Evolutionary conservation across 2,113 vertebrate genomes (phyloP).

Genomic region (Bungarus multicinctus): DNA sequence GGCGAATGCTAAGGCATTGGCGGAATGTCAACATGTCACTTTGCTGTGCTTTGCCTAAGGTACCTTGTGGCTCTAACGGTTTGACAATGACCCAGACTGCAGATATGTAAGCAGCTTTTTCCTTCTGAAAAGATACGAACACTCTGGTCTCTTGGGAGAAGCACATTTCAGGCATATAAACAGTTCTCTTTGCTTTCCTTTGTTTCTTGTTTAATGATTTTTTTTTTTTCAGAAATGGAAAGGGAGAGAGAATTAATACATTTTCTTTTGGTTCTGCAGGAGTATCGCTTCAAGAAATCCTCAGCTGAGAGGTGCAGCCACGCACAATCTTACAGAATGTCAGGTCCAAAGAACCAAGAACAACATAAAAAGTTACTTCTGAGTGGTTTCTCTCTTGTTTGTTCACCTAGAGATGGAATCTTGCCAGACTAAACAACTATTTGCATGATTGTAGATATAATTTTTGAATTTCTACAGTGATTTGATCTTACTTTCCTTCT

Average conservation of each 20-base stretch:
- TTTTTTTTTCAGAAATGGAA: conserved; percentile 40
- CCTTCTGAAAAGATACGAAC: conserved; percentile 34
- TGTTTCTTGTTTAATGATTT: conserved; percentile 54
- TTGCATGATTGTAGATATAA: no score
- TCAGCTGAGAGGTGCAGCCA: background rate
- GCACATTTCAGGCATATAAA: conserved; percentile 48
- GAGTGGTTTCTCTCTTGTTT: background rate
- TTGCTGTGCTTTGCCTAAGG: conserved; percentile 37
- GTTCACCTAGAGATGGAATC: background rate
- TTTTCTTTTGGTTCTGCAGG: conserved; percentile 51
- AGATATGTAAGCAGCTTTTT: conserved; percentile 52
- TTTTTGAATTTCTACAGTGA: no score
- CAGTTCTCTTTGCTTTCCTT: conserved; percentile 10
- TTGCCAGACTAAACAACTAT: background rate
- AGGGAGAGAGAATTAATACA: background rate
- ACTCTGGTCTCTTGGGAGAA: conserved; percentile 40
- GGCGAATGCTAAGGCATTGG: background rate
- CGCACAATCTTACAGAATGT: background rate
- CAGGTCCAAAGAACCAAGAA: background rate
- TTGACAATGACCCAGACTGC: conserved; percentile 56
- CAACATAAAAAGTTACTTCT: background rate
- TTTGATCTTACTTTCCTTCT: no score
- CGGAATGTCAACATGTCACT: conserved; percentile 18
- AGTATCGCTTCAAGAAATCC: conserved; percentile 48
- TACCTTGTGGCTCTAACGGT: conserved; percentile 54